A percentile compares a stretch with the other conserved stretches of the same genome.
Conservation (phyloP, 2,888 invertebrate genomes). For the Liopterus haemorrhoidalis region DNA sequence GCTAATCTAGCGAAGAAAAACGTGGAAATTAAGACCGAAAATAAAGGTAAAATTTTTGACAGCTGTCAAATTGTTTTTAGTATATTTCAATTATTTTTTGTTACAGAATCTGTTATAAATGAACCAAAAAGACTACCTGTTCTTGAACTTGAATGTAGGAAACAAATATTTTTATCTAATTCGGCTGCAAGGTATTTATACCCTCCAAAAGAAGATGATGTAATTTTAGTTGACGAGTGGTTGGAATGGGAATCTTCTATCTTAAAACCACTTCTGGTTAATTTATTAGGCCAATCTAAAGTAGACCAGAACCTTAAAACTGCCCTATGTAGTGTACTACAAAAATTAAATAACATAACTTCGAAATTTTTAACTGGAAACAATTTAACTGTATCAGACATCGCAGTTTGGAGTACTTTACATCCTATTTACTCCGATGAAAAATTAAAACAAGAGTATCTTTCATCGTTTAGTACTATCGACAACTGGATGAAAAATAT, state of each 20-base stretch:
- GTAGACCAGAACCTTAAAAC: slow-evolving; percentile 54
- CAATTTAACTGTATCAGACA: slow-evolving; percentile 60
- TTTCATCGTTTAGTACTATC: slow-evolving; percentile 51
- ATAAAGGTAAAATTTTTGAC: neutral
- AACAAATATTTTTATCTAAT: slow-evolving; percentile 64
- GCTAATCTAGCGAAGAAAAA: slow-evolving; percentile 59
- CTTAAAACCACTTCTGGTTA: slow-evolving; percentile 53
- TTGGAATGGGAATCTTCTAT: slow-evolving; percentile 61
- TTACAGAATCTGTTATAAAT: slow-evolving; percentile 49
- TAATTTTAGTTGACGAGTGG: slow-evolving; percentile 50
- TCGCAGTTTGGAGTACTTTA: slow-evolving; percentile 66
- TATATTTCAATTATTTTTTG: slow-evolving; percentile 14
- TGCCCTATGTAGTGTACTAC: slow-evolving; percentile 51
- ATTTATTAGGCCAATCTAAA: slow-evolving; percentile 48
- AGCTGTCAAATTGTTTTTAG: neutral
- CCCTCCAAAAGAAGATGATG: slow-evolving; percentile 44
- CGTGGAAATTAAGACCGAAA: slow-evolving; percentile 47
- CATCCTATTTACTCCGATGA: slow-evolving; percentile 58
- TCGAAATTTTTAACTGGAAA: slow-evolving; percentile 56
- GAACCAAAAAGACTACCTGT: slow-evolving; percentile 60
- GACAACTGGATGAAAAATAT: slow-evolving; percentile 58
- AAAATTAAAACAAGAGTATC: slow-evolving; percentile 53
- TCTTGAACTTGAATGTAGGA: slow-evolving; percentile 56
- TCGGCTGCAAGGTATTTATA: slow-evolving; percentile 63
- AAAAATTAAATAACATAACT: slow-evolving; percentile 51